phyloP scores from a whole-genome alignment of 2,888 invertebrate species.

The Lasius fuliginosus region DNA sequence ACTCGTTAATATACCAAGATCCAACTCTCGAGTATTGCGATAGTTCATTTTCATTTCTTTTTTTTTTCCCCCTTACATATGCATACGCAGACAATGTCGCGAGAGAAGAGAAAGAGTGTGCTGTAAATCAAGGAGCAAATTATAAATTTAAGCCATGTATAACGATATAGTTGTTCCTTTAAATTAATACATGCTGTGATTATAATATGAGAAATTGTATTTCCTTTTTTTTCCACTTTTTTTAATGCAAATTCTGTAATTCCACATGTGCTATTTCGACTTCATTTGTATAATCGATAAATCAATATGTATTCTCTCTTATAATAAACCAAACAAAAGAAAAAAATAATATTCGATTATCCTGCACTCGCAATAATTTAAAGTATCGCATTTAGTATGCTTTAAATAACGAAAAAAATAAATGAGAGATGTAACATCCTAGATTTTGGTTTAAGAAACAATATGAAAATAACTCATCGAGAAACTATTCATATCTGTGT shows the following conservation, averaged over 20 bases:
- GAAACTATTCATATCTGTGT: constrained; percentile 31
- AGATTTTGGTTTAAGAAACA: constrained; percentile 51
- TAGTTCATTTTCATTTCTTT: constrained; percentile 36
- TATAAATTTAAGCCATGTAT: constrained; percentile 46
- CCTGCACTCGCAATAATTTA: constrained; percentile 42
- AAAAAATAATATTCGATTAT: constrained; percentile 18
- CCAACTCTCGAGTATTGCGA: constrained; percentile 65
- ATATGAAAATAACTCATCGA: constrained; percentile 42
- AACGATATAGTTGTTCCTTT: constrained; percentile 34
- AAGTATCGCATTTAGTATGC: constrained; percentile 22
- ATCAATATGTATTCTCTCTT: background rate
- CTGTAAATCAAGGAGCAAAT: constrained; percentile 35
- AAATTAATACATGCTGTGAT: constrained; percentile 41
- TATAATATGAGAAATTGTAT: constrained; percentile 37
- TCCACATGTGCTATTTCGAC: constrained; percentile 40
- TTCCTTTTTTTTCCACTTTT: constrained; percentile 14
- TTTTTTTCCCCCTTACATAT: background rate
- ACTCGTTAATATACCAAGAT: constrained; percentile 69
- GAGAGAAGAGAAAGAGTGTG: constrained; percentile 28
- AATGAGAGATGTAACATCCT: constrained; percentile 38
- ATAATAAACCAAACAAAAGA: constrained; percentile 17
- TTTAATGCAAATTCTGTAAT: constrained; percentile 35
- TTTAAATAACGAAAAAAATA: constrained; percentile 48
- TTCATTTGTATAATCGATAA: constrained; percentile 10
- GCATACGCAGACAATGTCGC: background rate